Percentiles rank a stretch among this genome's conserved stretches.
phyloP scores from a whole-genome alignment of 2,797 vertebrate genomes.

The Toxotes lorentzi region DNA sequence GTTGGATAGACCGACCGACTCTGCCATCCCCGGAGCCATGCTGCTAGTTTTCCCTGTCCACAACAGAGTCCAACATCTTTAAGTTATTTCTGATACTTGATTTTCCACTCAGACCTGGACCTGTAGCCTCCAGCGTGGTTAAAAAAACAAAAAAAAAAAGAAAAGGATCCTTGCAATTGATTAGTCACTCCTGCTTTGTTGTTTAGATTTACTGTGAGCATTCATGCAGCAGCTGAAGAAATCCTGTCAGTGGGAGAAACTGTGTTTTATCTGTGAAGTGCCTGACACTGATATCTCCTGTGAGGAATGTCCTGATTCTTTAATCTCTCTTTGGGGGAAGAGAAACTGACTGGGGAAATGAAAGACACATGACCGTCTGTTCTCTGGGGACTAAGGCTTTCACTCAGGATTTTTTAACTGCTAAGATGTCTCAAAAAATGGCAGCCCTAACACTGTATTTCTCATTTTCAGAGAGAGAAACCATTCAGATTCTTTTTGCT shows the following conservation, averaged over 20 bases:
- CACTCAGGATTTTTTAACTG: slow-evolving; percentile 4
- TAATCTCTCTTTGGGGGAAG: slow-evolving; percentile 48
- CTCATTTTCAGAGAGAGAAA: background rate
- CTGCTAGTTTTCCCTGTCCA: background rate
- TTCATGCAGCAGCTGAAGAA: slow-evolving; percentile 23
- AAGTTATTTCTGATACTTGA: background rate
- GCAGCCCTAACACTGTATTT: background rate
- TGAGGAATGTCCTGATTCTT: slow-evolving; percentile 60
- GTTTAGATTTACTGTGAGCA: slow-evolving; percentile 40
- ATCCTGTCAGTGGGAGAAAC: slow-evolving; percentile 16
- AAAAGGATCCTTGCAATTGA: background rate
- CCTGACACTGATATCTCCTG: slow-evolving; percentile 46
- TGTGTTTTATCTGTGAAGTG: slow-evolving; percentile 45
- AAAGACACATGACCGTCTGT: slow-evolving; percentile 61
- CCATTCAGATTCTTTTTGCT: background rate
- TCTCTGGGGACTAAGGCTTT: slow-evolving; percentile 29
- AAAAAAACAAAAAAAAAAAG: background rate
- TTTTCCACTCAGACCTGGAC: background rate
- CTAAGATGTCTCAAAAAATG: slow-evolving; percentile 20
- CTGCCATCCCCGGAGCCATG: background rate
- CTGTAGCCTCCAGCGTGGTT: background rate
- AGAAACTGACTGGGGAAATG: slow-evolving; percentile 55
- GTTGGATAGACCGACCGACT: background rate
- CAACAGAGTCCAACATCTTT: slow-evolving; percentile 1
- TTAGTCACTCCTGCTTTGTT: slow-evolving; percentile 28